These are phyloP conservation scores for Lipotes vexillifer DNA, from an alignment of 2,113 vertebrate species.

Conservation along the genomic window DNA sequence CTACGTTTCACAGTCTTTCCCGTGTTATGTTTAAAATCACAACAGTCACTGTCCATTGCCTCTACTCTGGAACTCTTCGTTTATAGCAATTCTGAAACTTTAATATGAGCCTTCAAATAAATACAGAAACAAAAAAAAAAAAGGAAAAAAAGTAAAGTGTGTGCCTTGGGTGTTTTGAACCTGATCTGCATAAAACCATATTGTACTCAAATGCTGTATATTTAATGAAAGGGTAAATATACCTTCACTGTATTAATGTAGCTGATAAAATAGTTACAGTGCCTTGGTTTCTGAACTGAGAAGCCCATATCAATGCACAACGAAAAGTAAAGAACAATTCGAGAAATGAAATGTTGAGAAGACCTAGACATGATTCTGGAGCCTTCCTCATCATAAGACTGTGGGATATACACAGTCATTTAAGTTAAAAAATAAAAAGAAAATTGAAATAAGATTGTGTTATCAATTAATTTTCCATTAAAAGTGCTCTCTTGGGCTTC, in stretches of 20 bases:
- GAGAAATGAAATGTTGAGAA: background rate
- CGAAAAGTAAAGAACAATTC: background rate
- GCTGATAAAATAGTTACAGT: constrained; percentile 44
- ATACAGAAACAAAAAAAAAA: constrained; percentile 36
- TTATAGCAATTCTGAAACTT: constrained; percentile 30
- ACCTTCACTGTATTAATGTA: constrained; percentile 47
- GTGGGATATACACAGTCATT: constrained; percentile 52
- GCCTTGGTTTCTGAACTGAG: constrained; percentile 68
- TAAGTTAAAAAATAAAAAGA: constrained; percentile 47
- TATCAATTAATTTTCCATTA: constrained; percentile 68
- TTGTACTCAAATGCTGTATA: constrained; percentile 66
- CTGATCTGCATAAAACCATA: constrained; percentile 64
- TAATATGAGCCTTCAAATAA: constrained; percentile 57
- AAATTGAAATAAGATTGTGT: constrained; percentile 63
- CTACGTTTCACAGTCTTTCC: constrained; percentile 19
- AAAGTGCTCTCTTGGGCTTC: background rate
- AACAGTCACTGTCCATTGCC: background rate
- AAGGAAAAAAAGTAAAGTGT: constrained; percentile 8
- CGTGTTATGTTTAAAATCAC: constrained; percentile 24
- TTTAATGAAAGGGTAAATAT: constrained; percentile 51
- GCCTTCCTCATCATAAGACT: background rate
- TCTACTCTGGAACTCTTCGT: constrained; percentile 37
- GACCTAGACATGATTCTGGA: background rate
- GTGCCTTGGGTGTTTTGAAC: constrained; percentile 76
- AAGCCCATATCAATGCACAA: constrained; percentile 26